Evolutionary conservation across 2,888 invertebrate species (phyloP), one percentile per base, ranked within the genome.

Genomic region (Corythucha ciliata): DNA sequence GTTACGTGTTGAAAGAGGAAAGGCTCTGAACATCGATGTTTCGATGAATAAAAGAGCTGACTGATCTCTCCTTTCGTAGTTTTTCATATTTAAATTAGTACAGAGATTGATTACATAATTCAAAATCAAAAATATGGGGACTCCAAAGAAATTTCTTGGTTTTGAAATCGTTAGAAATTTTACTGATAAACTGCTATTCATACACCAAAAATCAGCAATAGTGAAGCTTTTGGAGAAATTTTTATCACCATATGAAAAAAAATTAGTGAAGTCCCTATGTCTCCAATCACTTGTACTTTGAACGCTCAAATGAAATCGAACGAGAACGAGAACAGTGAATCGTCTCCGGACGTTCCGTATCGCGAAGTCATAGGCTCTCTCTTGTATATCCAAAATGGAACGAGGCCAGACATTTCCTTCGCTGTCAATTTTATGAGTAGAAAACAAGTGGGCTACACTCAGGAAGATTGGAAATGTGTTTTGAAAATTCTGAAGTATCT

Each of bases 321-420:
- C 14, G 26, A 41, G 4, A 39, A 20, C n/a, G 21, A 39, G 21
- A 22, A 18, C 18, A 20, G 12, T 39, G 39, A 39, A n/a, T 16
- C 14, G 21, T 39, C 20, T 39, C 39, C 39, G 12, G 39, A 21
- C 16, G 39, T 39, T 39, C 39, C 39, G 12, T 39, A 39, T 16
- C 39, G 39, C 20, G 39, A 39, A 18, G 16, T 41, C n/a, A 22
- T 24, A 5, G 39, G 39, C 18, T 39, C 39, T 18, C 36, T 36
- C 36, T 36, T 44, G 18, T 44, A 44, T 14, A 27, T 44, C 7
- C 44, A 44, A 29, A 27, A 44, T 44, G 6, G 29, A 10, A 44
- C 44, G 4, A 12, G 44, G 7, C 29, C 44, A 4, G 44, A 44
- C n/a, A 44, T 44, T 20, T 44, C 44, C 3, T 44, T 27, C 18